phyloP scores from a whole-genome alignment of 1,140 invertebrate species.

The Ceratosolen fusciceps region DNA sequence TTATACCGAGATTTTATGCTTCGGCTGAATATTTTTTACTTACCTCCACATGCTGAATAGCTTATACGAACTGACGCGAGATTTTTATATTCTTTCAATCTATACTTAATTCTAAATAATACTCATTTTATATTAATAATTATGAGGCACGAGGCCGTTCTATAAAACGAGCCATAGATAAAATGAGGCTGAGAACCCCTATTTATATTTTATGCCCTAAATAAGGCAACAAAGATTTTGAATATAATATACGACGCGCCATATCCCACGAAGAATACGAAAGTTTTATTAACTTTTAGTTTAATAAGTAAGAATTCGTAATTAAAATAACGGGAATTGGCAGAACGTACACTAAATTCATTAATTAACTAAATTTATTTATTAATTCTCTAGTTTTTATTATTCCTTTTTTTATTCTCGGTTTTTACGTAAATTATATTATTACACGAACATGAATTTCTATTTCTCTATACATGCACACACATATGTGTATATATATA shows the following conservation, averaged over 20 bases:
- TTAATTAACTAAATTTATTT: neutral
- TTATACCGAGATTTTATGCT: neutral
- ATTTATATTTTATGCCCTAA: slow-evolving; percentile 1
- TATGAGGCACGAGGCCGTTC: neutral
- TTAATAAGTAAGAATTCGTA: neutral
- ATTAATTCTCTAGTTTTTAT: neutral
- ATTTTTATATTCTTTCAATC: slow-evolving; percentile 8
- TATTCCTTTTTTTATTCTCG: neutral
- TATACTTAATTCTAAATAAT: neutral
- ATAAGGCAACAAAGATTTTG: slow-evolving; percentile 5
- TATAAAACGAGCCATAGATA: no score
- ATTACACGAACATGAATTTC: neutral
- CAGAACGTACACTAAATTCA: neutral
- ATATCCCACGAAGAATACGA: neutral
- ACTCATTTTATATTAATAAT: neutral
- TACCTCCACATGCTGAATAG: neutral
- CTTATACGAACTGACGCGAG: neutral
- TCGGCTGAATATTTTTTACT: neutral
- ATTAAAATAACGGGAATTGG: neutral
- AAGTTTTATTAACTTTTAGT: neutral
- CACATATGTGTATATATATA: neutral
- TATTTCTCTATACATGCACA: neutral
- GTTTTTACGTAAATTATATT: neutral
- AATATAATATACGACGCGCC: neutral
- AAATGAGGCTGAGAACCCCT: neutral